Evolutionary conservation across 2,797 vertebrate species (phyloP), one percentile per base, ranked within the genome.

Genomic region (Macroramphosus scolopax): DNA sequence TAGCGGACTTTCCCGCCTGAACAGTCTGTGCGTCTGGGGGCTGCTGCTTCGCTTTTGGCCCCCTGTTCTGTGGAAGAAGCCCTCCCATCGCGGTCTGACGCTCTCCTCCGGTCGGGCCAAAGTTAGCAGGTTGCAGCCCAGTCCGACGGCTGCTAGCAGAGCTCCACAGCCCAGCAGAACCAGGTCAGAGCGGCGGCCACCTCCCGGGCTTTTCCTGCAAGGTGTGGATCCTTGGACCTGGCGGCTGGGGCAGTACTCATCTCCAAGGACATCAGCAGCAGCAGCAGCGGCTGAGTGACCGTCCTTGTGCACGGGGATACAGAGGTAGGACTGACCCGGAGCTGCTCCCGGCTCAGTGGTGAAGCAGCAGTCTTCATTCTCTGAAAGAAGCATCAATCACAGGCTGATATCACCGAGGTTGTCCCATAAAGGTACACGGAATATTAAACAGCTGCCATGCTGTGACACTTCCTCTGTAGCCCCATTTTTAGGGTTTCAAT

Each of bases 291-390:
- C 38, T 0, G 46, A 10, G 38, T 89, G 87, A 22, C 79, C 88
- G 33, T 95, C 95, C 78, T 92, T 91, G 56, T 94, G 92, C 87
- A 94, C 93, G 1, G 95, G 95, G 81, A 95, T 91, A 85, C 94
- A 94, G 90, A 98, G 94, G 92, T 97, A 97, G 80, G 96, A 93
- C 78, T 94, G 92, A 82, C 86, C 90, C 57, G 94, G 83, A 20
- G 84, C 87, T 16, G 68, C 80, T 46, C 88, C 91, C n/a, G 88
- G 80, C 28, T 92, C 90, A 16, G 83, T 75, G 11, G 85, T 80
- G 83, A 89, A 89, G 80, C 92, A 92, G 0, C 86, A 89, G 75
- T 95, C 93, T 84, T 95, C 93, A 56, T 96, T 93, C 70, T 98
- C 95, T 98, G 66, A 3, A 63, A 64, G 65, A 16, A 57, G 4